Evolutionary conservation across 2,797 vertebrate species (phyloP).

Genomic region (Meda fulgida): DNA sequence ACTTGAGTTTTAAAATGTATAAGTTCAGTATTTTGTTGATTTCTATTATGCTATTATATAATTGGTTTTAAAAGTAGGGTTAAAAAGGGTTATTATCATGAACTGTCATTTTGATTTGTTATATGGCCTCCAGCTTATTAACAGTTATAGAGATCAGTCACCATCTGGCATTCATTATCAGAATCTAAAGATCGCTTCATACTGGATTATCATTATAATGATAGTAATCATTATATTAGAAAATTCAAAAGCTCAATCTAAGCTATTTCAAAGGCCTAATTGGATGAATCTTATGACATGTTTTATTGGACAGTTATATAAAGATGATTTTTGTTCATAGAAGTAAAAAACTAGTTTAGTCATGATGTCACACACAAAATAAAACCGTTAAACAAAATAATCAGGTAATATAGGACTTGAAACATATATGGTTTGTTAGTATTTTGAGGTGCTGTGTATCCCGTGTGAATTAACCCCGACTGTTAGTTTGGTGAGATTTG

Average conservation of each 20-base stretch:
- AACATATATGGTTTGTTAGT: constrained; percentile 18
- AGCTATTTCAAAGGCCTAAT: neutral
- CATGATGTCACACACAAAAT: neutral
- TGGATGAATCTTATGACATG: neutral
- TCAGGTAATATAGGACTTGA: constrained; percentile 12
- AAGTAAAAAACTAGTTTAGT: neutral
- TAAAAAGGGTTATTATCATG: neutral
- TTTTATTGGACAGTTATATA: neutral
- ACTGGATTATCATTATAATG: neutral
- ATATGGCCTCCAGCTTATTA: neutral
- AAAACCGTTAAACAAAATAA: neutral
- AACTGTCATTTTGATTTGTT: neutral
- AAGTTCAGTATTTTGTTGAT: neutral
- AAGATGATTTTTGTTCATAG: neutral
- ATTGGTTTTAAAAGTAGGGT: neutral
- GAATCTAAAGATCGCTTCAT: neutral
- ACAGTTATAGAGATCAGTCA: neutral
- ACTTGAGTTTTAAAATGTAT: neutral
- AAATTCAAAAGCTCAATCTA: neutral
- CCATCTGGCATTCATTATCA: neutral
- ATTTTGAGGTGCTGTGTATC: constrained; percentile 2
- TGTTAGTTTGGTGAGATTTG: constrained; percentile 21
- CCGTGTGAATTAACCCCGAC: neutral
- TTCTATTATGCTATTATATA: neutral
- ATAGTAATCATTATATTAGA: neutral